A percentile compares a stretch with the other conserved stretches of the same genome.
phyloP scores from a whole-genome alignment of 2,888 invertebrate species.

The Schrankia costaestrigalis region DNA sequence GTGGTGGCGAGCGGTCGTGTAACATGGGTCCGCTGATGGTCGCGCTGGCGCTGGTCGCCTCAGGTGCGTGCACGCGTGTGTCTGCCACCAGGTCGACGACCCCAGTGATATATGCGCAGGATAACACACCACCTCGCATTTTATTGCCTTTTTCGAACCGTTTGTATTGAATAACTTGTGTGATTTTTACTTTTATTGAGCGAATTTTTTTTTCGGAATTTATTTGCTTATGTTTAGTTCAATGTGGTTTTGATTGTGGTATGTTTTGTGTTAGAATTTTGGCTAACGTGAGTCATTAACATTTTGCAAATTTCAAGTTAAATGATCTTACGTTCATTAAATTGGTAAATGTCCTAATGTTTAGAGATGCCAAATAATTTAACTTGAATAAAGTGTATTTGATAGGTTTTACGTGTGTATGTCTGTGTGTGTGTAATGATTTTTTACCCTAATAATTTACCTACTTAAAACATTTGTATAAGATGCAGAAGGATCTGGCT shows the following conservation, averaged over 20 bases:
- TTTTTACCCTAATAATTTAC: too few species aligned
- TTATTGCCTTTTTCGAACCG: slow-evolving; percentile 22
- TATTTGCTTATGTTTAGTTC: slow-evolving; percentile 4
- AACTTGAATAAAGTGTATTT: too few species aligned
- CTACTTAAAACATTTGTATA: too few species aligned
- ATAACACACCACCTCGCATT: slow-evolving; percentile 28
- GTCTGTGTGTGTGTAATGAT: too few species aligned
- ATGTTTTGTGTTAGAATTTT: slow-evolving; percentile 18
- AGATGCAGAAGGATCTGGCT: too few species aligned
- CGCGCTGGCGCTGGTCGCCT: slow-evolving; percentile 38
- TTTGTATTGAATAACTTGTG: slow-evolving; percentile 8
- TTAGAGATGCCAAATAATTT: too few species aligned
- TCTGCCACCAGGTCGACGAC: slow-evolving; percentile 59
- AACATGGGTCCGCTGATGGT: slow-evolving; percentile 37
- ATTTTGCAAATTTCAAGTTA: too few species aligned
- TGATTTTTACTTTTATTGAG: slow-evolving; percentile 1
- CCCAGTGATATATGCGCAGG: slow-evolving; percentile 60
- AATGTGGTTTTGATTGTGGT: slow-evolving; percentile 7
- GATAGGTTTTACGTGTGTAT: too few species aligned
- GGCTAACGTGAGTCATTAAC: too few species aligned
- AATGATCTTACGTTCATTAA: too few species aligned
- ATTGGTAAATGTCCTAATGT: too few species aligned
- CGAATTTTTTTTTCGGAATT: slow-evolving; percentile 7
- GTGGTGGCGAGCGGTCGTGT: too few species aligned
- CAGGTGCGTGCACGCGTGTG: slow-evolving; percentile 48